Evolutionary conservation across 2,888 invertebrate genomes (phyloP).

Genomic region (Aphidoletes aphidimyza): DNA sequence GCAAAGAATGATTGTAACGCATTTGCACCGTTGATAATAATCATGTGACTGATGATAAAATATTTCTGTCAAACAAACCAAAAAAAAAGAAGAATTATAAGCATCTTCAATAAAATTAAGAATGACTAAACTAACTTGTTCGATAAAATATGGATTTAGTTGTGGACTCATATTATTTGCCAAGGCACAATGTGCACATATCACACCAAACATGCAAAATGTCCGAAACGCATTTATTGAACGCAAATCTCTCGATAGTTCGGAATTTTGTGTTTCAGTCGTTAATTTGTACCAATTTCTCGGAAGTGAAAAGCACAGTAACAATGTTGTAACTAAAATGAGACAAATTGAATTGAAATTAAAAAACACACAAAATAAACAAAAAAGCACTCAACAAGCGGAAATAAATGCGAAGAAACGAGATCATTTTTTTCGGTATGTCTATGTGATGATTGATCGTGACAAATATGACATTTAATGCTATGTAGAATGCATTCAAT

Average conservation of each 20-base stretch:
- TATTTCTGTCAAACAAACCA: slow-evolving; percentile 21
- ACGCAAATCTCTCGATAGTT: slow-evolving; percentile 56
- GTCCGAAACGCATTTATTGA: slow-evolving; percentile 56
- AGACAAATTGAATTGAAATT: background rate
- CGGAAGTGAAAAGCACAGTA: slow-evolving; percentile 56
- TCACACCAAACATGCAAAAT: slow-evolving; percentile 55
- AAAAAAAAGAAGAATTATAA: background rate
- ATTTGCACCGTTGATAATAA: slow-evolving; percentile 56
- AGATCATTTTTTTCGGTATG: no score
- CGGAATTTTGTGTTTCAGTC: slow-evolving; percentile 1
- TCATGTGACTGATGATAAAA: slow-evolving; percentile 31
- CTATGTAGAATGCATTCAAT: no score
- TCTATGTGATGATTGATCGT: no score
- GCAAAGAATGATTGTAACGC: slow-evolving; percentile 57
- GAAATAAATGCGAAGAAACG: no score
- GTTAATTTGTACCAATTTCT: slow-evolving; percentile 57
- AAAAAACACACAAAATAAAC: background rate
- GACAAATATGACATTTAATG: no score
- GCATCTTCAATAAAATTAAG: no score
- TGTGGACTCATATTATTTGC: slow-evolving; percentile 54
- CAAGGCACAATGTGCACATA: slow-evolving; percentile 56
- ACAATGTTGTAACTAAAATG: slow-evolving; percentile 54
- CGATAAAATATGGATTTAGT: slow-evolving; percentile 56
- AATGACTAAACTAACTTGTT: slow-evolving; percentile 54
- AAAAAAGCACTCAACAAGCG: background rate